Evolutionary conservation across 2,888 invertebrate species (phyloP).

Genomic region (Cremastinae sp.): DNA sequence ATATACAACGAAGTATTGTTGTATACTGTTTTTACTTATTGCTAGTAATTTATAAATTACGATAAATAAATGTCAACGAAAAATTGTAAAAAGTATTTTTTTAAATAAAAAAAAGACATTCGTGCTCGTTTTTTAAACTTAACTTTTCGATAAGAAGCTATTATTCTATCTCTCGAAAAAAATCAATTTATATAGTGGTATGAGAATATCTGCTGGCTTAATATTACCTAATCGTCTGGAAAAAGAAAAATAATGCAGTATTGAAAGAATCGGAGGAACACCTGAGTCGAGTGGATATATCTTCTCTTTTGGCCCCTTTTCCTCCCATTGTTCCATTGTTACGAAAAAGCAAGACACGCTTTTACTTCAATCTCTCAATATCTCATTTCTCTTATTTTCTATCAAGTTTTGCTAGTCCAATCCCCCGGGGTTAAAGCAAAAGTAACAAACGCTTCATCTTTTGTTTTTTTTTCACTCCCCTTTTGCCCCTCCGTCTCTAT

Average conservation of each 20-base stretch:
- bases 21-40: too few relatives aligned
- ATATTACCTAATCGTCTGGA: neutral
- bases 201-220: too few relatives aligned
- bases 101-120: too few relatives aligned
- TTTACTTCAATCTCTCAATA: constrained; percentile 38
- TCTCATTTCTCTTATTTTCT: constrained; percentile 38
- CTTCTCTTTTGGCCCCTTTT: neutral
- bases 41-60: too few relatives aligned
- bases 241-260: constrained; percentile 1
- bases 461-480: constrained; percentile 17
- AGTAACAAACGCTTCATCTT: constrained; percentile 37
- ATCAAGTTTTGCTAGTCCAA: constrained; percentile 36
- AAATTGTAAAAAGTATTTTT: too few relatives aligned
- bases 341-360: constrained; percentile 11
- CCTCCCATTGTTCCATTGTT: constrained; percentile 7
- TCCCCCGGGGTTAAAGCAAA: constrained; percentile 26
- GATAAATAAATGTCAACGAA: too few relatives aligned
- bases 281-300: constrained; percentile 12
- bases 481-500: constrained; percentile 2
- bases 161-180: neutral
- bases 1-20: too few relatives aligned
- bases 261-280: constrained; percentile 11
- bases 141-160: too few relatives aligned
- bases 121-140: too few relatives aligned
- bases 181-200: neutral